A percentile compares a stretch with the other conserved stretches of the same genome.
Evolutionary conservation across 2,888 invertebrate genomes (phyloP).

Genomic region (Lasioglossum villosulum): DNA sequence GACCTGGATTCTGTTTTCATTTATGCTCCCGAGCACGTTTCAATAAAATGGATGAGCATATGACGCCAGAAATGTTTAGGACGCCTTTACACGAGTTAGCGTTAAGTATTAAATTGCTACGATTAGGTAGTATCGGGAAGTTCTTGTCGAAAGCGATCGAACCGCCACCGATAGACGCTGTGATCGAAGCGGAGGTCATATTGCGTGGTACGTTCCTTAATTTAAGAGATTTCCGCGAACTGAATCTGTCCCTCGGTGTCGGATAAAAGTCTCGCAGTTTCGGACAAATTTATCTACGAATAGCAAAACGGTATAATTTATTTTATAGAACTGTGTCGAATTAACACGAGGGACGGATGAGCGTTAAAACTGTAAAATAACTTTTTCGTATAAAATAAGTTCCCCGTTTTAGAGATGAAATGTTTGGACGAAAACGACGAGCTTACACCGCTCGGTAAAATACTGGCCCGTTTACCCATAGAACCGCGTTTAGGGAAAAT

Average conservation of each 20-base stretch:
- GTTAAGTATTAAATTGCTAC: constrained; percentile 94
- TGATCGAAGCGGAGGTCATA: constrained; percentile 97
- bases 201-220: constrained; percentile 83
- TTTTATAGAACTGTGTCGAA: too few species aligned
- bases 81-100: constrained; percentile 98
- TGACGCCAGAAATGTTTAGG: constrained; percentile 98
- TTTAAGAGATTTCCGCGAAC: background rate
- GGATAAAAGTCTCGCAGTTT: too few species aligned
- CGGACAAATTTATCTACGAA: too few species aligned
- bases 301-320: too few species aligned
- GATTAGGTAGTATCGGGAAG: constrained; percentile 96
- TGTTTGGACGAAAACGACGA: constrained; percentile 95
- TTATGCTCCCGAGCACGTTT: constrained; percentile 92
- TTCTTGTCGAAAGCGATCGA: constrained; percentile 98
- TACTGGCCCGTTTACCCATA: constrained; percentile 97
- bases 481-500: constrained; percentile 98
- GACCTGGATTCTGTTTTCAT: constrained; percentile 97
- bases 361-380: background rate
- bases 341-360: too few species aligned
- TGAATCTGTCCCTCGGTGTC: too few species aligned
- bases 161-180: constrained; percentile 98
- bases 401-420: constrained; percentile 90
- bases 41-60: constrained; percentile 92
- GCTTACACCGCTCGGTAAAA: constrained; percentile 96
- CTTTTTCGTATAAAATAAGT: too few species aligned